Evolutionary conservation across 2,797 vertebrate species (phyloP).

Genomic region (Ctenochaetus hawaiiensis): DNA sequence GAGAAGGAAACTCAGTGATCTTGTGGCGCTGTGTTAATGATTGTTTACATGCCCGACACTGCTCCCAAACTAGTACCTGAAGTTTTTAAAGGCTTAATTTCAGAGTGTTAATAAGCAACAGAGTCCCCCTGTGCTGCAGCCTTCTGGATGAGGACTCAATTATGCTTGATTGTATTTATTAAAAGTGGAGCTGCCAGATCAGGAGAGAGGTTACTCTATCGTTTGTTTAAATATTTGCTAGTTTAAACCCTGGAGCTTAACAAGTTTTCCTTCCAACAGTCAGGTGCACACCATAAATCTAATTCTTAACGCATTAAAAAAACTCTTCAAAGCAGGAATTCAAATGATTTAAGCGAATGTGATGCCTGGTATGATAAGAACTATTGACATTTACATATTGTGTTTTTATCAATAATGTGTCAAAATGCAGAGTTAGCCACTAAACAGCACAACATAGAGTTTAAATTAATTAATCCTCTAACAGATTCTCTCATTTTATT

Average conservation of each 20-base stretch:
- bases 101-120: background rate
- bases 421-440: background rate
- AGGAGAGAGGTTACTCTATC: too few species aligned
- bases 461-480: background rate
- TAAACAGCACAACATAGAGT: background rate
- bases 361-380: background rate
- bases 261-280: background rate
- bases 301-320: background rate
- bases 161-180: background rate
- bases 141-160: background rate
- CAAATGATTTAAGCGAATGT: background rate
- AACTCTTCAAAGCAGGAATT: too few species aligned
- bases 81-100: constrained; percentile 9
- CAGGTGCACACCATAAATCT: background rate
- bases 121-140: background rate
- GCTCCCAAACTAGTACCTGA: constrained; percentile 16
- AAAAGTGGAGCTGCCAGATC: background rate
- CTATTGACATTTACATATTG: background rate
- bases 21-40: background rate
- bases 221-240: constrained; percentile 33
- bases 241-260: constrained; percentile 3
- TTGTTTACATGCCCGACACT: background rate
- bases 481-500: background rate
- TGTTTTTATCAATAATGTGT: background rate
- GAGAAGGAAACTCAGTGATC: background rate